Conservation (phyloP, 2,797 vertebrate species). For the Liasis olivaceus region DNA sequence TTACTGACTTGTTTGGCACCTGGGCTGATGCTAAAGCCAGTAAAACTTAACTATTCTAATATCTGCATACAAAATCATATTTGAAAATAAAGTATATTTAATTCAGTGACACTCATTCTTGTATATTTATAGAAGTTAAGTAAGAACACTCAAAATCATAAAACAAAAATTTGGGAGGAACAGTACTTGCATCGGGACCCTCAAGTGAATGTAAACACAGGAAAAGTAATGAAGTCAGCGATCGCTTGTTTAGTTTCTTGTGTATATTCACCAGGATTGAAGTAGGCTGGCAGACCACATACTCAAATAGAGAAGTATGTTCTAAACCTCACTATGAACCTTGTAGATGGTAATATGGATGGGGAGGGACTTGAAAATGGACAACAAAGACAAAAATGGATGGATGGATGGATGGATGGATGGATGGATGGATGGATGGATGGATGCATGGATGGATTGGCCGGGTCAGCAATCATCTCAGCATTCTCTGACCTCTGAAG, state of each 20-base stretch:
- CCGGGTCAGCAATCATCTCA: neutral
- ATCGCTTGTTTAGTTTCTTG: slow-evolving; percentile 37
- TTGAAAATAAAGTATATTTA: neutral
- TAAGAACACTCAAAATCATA: neutral
- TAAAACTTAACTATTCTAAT: too few species aligned
- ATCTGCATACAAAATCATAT: neutral
- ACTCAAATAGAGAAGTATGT: slow-evolving; percentile 15
- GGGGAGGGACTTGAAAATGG: neutral
- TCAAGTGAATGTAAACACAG: slow-evolving; percentile 29
- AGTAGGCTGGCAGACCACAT: slow-evolving; percentile 23
- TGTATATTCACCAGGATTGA: slow-evolving; percentile 24
- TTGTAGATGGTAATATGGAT: neutral
- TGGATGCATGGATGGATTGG: neutral
- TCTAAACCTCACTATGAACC: neutral
- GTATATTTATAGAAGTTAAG: neutral
- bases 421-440: neutral
- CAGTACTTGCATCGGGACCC: slow-evolving; percentile 6
- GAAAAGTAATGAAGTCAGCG: slow-evolving; percentile 20
- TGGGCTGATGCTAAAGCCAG: neutral
- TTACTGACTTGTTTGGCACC: neutral
- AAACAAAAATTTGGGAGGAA: slow-evolving; percentile 34
- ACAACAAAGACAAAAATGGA: neutral
- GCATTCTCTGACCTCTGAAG: neutral
- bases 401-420: neutral
- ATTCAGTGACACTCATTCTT: neutral